Percentiles rank a stretch among this genome's conserved stretches.
Evolutionary conservation across 2,888 invertebrate genomes (phyloP).

Genomic region (Drosophila affinis): DNA sequence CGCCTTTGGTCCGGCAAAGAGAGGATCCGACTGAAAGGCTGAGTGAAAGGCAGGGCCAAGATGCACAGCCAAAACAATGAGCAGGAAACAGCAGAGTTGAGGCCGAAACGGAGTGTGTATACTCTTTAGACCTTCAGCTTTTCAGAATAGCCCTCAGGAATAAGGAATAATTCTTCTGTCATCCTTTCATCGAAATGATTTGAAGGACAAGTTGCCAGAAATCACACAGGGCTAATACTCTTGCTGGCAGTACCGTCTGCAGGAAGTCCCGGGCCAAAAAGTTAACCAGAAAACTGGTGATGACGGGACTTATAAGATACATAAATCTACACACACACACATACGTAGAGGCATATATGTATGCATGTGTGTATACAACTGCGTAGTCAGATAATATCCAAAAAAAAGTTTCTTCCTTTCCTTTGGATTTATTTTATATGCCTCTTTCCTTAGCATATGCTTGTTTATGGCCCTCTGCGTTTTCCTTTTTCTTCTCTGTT

Average conservation of each 20-base stretch:
- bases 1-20: conserved; percentile 11
- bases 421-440: conserved; percentile 66
- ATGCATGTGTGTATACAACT: neutral
- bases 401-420: conserved; percentile 51
- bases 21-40: neutral
- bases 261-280: neutral
- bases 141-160: neutral
- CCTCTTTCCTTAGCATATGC: conserved; percentile 69
- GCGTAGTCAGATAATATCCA: conserved; percentile 59
- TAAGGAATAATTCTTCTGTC: neutral
- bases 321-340: conserved; percentile 31
- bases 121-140: no score
- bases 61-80: conserved; percentile 21
- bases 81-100: neutral
- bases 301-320: conserved; percentile 26
- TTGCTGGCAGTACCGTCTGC: no score
- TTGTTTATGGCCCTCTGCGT: conserved; percentile 57
- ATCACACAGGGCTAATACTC: neutral
- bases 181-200: conserved; percentile 4
- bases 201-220: neutral
- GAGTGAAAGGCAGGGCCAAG: conserved; percentile 14
- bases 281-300: conserved; percentile 36
- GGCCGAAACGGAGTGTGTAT: neutral
- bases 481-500: conserved; percentile 9
- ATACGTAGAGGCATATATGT: neutral